A percentile compares a stretch with the other conserved stretches of the same genome.
These are phyloP conservation scores for Isurus oxyrinchus DNA, from an alignment of 2,113 vertebrate genomes.

Conservation along the genomic window DNA sequence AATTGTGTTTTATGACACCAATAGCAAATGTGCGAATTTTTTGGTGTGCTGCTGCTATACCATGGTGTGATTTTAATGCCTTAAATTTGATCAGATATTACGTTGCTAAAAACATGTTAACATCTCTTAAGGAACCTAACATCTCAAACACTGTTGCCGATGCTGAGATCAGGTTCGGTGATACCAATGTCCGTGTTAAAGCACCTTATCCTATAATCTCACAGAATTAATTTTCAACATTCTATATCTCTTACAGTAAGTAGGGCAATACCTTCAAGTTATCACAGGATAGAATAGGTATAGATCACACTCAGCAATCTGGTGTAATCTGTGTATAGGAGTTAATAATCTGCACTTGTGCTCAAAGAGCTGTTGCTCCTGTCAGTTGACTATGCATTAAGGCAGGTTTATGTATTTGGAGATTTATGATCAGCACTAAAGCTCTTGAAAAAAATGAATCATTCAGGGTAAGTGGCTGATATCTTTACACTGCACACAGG, in stretches of 20 bases:
- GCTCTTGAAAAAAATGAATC: background rate
- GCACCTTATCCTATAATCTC: background rate
- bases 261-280: background rate
- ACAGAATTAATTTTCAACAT: background rate
- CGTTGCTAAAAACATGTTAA: background rate
- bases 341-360: conserved; percentile 9
- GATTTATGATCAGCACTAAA: conserved; percentile 30
- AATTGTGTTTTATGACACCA: background rate
- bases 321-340: background rate
- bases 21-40: background rate
- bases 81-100: background rate
- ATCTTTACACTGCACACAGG: background rate
- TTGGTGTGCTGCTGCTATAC: background rate
- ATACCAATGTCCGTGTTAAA: background rate
- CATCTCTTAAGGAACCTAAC: background rate
- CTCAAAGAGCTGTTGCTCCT: background rate
- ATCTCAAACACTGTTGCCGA: background rate
- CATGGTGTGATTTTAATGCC: background rate
- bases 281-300: background rate
- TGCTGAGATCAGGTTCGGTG: background rate
- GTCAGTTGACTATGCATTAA: background rate
- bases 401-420: conserved; percentile 29
- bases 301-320: background rate
- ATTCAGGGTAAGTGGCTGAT: conserved; percentile 16
- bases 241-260: no score